Conservation (phyloP, 1,140 invertebrate genomes). For the Drosophila kanapiae region DNA sequence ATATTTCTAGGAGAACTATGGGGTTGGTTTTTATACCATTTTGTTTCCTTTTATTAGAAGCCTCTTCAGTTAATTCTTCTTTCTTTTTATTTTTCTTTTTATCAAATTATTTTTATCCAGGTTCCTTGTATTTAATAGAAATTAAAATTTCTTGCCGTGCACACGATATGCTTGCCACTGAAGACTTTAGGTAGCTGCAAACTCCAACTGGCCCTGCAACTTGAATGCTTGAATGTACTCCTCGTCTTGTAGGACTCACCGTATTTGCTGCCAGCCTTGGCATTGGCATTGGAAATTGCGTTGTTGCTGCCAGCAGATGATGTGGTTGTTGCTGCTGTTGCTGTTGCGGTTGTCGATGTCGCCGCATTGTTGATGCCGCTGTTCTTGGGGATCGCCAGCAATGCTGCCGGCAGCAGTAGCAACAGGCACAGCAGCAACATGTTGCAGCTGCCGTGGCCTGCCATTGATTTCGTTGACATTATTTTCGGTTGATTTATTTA, state of each 20-base stretch:
- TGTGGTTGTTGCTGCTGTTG: conserved; percentile 20
- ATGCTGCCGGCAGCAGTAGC: conserved; percentile 58
- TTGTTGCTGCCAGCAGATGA: conserved; percentile 33
- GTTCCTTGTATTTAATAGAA: background rate
- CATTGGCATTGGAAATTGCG: conserved; percentile 29
- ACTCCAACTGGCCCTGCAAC: conserved; percentile 41
- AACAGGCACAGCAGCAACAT: conserved; percentile 55
- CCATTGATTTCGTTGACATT: conserved; percentile 78
- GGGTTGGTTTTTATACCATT: no score
- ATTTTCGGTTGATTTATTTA: conserved; percentile 71
- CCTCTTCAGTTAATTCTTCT: background rate
- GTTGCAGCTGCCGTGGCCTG: conserved; percentile 44
- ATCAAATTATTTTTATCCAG: no score
- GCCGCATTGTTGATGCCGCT: conserved; percentile 42
- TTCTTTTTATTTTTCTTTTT: background rate
- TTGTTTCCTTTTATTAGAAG: background rate
- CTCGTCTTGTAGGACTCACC: conserved; percentile 66
- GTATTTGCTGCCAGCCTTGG: conserved; percentile 71
- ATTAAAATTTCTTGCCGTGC: background rate
- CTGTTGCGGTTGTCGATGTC: conserved; percentile 31
- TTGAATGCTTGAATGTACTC: conserved; percentile 26
- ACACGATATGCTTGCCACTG: background rate
- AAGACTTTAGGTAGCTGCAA: conserved; percentile 29
- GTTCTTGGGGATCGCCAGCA: conserved; percentile 46
- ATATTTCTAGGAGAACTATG: no score